Base-by-base conservation (phyloP, 2,888 invertebrate species). In the Tyria jacobaeae region DNA sequence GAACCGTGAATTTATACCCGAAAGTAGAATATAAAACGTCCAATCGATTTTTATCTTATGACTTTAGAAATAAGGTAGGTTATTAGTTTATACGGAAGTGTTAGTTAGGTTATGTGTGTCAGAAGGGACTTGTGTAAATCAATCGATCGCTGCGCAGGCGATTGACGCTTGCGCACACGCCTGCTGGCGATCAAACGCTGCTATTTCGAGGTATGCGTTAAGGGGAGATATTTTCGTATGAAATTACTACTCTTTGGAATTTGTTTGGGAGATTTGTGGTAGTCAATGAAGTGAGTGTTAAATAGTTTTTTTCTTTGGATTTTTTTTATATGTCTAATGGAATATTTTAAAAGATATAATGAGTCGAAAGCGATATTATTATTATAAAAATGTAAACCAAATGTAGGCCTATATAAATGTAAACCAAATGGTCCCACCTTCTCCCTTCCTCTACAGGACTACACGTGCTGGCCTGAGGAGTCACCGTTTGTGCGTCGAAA, bases 111-210 rank as follows among this genome's bases (percentile, higher is more conserved):
- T 57, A 21, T 61, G 10, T 62, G 66, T 49, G 75, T 31, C 57
- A 74, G 64, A 63, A 79, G 71, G 75, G 81, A 78, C 76, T 79
- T 85, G 82, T 79, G 81, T 84, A 91, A 91, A 91, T 91, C 91
- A 91, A 91, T 91, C 90, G 89, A 91, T 91, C 85, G 89, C 84
- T 84, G 82, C 79, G 76, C 75, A 73, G 73, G 72, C 78, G 85
- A 89, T 89, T 86, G 86, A 78, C 85, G 85, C 82, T 83, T 82
- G 87, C 89, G 87, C 86, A 80, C 75, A 81, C 77, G 89, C 85
- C 86, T 90, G 89, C 74, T 84, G 82, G 82, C 85, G 87, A 90
- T 90, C 90, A 91, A 88, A 85, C 80, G 79, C 53, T 69, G 77
- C 80, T 91, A 91, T 91, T 91, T 90, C 73, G 76, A 81, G 85